phyloP scores from a whole-genome alignment of 2,888 invertebrate genomes.

The Podotricha telesiphe region DNA sequence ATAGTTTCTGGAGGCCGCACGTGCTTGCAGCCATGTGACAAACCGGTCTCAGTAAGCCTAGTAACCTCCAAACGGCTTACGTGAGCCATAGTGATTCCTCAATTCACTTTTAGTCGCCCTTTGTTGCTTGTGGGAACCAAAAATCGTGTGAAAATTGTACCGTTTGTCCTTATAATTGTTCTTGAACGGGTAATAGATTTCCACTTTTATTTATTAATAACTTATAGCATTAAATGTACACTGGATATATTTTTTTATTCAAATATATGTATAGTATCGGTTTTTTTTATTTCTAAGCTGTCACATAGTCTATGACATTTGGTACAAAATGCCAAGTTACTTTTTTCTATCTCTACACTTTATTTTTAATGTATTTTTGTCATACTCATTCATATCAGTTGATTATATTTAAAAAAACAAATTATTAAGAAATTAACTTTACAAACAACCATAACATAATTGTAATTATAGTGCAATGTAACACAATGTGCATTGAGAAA shows the following conservation, averaged over 20 bases:
- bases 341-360: too few species aligned
- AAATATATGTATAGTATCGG: too few species aligned
- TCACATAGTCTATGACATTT: too few species aligned
- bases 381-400: too few species aligned
- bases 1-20: constrained; percentile 75
- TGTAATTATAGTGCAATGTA: neutral
- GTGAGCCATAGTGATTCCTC: constrained; percentile 66
- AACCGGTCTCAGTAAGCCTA: constrained; percentile 79
- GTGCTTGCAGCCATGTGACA: constrained; percentile 79
- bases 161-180: constrained; percentile 36
- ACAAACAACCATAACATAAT: neutral
- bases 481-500: neutral
- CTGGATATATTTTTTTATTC: too few species aligned
- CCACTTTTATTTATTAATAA: neutral
- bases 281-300: neutral
- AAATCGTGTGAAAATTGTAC: constrained; percentile 49
- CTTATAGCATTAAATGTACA: too few species aligned
- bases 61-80: constrained; percentile 81
- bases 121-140: constrained; percentile 51
- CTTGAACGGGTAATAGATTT: constrained; percentile 12
- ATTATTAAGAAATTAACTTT: neutral
- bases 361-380: too few species aligned
- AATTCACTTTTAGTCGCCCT: constrained; percentile 59
- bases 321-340: too few species aligned
- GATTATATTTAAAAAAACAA: neutral